phyloP scores from a whole-genome alignment of 2,113 vertebrate genomes.

The Phodopus roborovskii region DNA sequence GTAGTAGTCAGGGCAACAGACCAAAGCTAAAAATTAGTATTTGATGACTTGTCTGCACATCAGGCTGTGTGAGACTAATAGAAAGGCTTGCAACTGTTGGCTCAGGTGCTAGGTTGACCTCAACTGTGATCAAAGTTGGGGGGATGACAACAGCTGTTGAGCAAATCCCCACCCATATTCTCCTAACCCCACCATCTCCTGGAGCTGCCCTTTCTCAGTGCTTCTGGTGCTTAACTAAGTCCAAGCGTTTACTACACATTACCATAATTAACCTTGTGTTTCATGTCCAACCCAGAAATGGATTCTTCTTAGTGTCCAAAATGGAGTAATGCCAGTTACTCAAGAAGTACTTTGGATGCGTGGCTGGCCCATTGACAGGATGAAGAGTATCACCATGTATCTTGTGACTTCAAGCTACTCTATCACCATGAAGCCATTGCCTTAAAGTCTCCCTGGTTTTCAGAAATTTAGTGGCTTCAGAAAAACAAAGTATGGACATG shows the following conservation, averaged over 20 bases:
- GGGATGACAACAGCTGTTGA: too few relatives aligned
- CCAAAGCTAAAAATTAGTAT: neutral
- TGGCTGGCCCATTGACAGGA: neutral
- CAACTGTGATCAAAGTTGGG: conserved; percentile 58
- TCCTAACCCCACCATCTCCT: too few relatives aligned
- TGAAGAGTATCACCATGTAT: neutral
- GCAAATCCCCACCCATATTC: too few relatives aligned
- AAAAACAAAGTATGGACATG: neutral
- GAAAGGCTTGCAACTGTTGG: neutral
- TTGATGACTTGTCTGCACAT: neutral
- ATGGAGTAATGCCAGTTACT: neutral
- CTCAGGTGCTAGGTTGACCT: conserved; percentile 43
- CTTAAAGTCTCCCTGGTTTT: neutral
- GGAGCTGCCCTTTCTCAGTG: too few relatives aligned
- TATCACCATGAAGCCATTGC: neutral
- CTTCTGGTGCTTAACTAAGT: too few relatives aligned
- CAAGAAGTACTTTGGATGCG: neutral
- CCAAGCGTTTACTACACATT: neutral
- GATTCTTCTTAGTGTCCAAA: neutral
- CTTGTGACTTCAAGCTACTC: neutral
- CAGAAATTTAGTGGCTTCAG: conserved; percentile 25
- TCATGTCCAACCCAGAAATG: neutral
- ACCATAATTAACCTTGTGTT: neutral
- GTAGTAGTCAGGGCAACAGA: neutral
- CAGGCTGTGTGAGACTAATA: neutral